Evolutionary conservation across 2,113 vertebrate species (phyloP).

Genomic region (Canis aureus): DNA sequence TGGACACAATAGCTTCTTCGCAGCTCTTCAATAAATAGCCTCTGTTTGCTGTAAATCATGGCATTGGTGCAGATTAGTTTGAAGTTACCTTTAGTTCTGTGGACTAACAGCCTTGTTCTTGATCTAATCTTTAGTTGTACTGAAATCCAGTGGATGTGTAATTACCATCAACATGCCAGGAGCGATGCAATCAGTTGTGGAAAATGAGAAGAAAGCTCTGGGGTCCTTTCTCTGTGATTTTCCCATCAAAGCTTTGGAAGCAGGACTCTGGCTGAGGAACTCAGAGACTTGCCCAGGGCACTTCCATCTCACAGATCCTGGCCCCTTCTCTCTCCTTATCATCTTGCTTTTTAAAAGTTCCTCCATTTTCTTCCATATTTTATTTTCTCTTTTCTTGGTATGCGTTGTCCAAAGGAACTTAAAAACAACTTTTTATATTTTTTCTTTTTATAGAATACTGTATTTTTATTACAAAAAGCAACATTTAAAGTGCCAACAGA

Average conservation of each 20-base stretch:
- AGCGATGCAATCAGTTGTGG: background rate
- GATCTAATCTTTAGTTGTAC: background rate
- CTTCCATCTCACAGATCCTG: background rate
- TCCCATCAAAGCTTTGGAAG: background rate
- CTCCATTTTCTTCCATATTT: background rate
- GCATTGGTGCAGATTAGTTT: background rate
- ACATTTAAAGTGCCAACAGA: background rate
- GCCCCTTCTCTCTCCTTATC: background rate
- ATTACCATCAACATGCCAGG: background rate
- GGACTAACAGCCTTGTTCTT: background rate
- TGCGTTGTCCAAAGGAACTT: background rate
- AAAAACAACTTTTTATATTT: background rate
- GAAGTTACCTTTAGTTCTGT: background rate
- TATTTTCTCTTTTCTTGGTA: background rate
- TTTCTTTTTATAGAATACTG: conserved; percentile 45
- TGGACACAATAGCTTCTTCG: background rate
- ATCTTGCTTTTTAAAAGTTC: background rate
- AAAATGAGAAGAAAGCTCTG: background rate
- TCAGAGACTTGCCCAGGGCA: background rate
- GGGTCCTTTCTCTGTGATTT: background rate
- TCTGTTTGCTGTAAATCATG: conserved; percentile 27
- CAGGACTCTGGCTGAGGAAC: background rate
- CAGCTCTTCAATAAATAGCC: background rate
- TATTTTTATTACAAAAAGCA: conserved; percentile 41
- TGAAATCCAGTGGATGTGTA: background rate